Evolutionary conservation across 1,140 invertebrate species (phyloP).

Genomic region (Chelonus insularis): DNA sequence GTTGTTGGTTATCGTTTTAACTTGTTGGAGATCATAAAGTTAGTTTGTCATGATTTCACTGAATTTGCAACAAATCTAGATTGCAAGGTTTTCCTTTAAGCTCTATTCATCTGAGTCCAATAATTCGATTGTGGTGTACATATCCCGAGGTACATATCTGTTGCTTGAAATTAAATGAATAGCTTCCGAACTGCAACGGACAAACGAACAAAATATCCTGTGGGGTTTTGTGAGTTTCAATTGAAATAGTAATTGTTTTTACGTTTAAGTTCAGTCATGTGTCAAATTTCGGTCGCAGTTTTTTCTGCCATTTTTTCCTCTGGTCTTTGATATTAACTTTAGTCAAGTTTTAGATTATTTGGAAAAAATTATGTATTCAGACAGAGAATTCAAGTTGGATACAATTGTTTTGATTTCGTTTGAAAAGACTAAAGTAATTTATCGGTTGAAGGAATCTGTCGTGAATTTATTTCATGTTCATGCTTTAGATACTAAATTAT

Average conservation of each 20-base stretch:
- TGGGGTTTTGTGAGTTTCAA: conserved; percentile 11
- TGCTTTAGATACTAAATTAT: too few relatives aligned
- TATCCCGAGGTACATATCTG: conserved; percentile 25
- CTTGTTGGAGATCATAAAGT: conserved; percentile 10
- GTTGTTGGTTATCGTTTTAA: background rate
- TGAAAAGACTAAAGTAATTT: too few relatives aligned
- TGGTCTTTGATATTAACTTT: background rate
- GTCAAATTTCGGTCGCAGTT: background rate
- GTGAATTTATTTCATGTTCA: too few relatives aligned
- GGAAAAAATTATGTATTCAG: too few relatives aligned
- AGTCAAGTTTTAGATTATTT: background rate
- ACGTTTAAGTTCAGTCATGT: background rate
- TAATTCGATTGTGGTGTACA: conserved; percentile 32
- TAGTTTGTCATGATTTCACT: conserved; percentile 26
- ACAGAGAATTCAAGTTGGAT: too few relatives aligned
- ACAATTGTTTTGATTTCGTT: too few relatives aligned
- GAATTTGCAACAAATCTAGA: conserved; percentile 34
- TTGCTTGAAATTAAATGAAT: conserved; percentile 39
- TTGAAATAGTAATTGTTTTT: conserved; percentile 12
- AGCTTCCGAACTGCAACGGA: conserved; percentile 9
- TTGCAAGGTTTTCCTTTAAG: conserved; percentile 34
- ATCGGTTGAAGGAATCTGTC: too few relatives aligned
- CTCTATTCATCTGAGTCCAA: conserved; percentile 21
- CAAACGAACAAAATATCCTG: conserved; percentile 25
- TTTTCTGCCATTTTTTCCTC: background rate